A percentile compares a stretch with the other conserved stretches of the same genome.
phyloP scores from a whole-genome alignment of 2,888 invertebrate species.

The Lasioglossum marginatum region DNA sequence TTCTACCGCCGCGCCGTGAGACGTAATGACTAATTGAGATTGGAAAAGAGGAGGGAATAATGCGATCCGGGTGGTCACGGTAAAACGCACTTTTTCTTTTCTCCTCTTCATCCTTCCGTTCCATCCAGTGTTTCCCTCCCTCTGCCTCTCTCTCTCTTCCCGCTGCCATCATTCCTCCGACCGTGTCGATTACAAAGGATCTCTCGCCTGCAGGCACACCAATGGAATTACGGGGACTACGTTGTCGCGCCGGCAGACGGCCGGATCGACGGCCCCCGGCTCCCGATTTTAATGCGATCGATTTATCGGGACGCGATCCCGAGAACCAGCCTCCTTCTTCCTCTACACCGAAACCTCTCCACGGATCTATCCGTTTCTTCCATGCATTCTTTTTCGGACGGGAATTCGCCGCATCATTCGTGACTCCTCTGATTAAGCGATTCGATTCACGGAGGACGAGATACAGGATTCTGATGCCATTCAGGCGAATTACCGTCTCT shows the following conservation, averaged over 20 bases:
- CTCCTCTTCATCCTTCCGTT: constrained; percentile 46
- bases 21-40: constrained; percentile 78
- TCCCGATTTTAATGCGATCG: constrained; percentile 62
- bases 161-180: constrained; percentile 22
- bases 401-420: constrained; percentile 10
- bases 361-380: constrained; percentile 37
- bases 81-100: constrained; percentile 66
- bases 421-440: background rate
- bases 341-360: background rate
- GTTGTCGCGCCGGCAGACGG: constrained; percentile 39
- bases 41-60: constrained; percentile 71
- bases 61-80: constrained; percentile 71
- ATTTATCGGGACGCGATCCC: constrained; percentile 40
- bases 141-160: background rate
- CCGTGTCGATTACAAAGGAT: constrained; percentile 68
- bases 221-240: constrained; percentile 67
- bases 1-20: constrained; percentile 62
- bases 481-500: background rate
- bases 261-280: constrained; percentile 14
- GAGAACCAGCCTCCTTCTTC: background rate
- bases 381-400: constrained; percentile 5
- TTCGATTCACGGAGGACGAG: background rate
- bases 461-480: background rate
- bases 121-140: constrained; percentile 24
- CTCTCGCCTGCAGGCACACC: constrained; percentile 71